A percentile compares a stretch with the other conserved stretches of the same genome.
Evolutionary conservation across 2,113 vertebrate species (phyloP).

Genomic region (Guaruba guarouba): DNA sequence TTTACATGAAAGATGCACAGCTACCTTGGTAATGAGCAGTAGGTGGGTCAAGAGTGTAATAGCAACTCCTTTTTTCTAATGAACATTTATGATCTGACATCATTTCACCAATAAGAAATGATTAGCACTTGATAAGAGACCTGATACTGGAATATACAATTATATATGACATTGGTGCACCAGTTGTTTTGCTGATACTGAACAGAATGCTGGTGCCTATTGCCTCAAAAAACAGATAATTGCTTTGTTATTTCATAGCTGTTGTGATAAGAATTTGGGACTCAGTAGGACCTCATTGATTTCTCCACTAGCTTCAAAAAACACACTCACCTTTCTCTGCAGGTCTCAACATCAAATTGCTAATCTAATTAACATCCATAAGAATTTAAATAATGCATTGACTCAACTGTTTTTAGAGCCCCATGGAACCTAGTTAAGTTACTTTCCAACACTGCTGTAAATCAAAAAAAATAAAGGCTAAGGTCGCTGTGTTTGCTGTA

Average conservation of each 20-base stretch:
- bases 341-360: constrained; percentile 63
- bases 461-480: constrained; percentile 69
- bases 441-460: constrained; percentile 66
- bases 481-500: constrained; percentile 56
- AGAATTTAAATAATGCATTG: constrained; percentile 67
- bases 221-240: constrained; percentile 47
- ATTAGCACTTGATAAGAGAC: not conserved
- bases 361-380: constrained; percentile 77
- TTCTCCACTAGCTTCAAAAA: constrained; percentile 66
- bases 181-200: constrained; percentile 15
- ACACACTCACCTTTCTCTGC: constrained; percentile 30
- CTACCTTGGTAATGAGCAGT: not conserved
- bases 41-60: not conserved
- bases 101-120: not conserved
- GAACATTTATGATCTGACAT: not conserved
- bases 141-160: not conserved
- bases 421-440: constrained; percentile 64
- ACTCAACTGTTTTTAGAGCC: constrained; percentile 59
- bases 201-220: constrained; percentile 38
- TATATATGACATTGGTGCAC: not conserved
- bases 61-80: not conserved
- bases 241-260: constrained; percentile 47
- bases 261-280: constrained; percentile 65
- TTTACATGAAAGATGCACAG: not conserved
- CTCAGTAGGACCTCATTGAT: constrained; percentile 55